Evolutionary conservation across 2,797 vertebrate genomes (phyloP), one percentile per base, ranked within the genome.

Genomic region (Poliocrania exsul): DNA sequence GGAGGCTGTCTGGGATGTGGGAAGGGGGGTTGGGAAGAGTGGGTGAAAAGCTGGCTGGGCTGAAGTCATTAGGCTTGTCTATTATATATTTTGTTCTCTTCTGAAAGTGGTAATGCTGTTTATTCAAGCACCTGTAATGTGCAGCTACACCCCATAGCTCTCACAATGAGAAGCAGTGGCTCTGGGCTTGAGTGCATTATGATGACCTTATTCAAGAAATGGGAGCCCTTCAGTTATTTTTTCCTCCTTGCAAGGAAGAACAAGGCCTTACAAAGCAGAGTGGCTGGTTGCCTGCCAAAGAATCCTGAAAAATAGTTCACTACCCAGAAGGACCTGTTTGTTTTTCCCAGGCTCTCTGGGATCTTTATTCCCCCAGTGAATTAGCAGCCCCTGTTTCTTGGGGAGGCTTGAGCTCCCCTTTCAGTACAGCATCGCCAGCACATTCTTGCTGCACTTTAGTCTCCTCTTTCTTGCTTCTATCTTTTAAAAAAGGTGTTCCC

Each of bases 341-440:
- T 96, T 97, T 97, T 97, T 97, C 96, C 94, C 96, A 97, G 95
- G 92, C 94, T 95, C 87, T 78, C 90, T 93, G 89, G 91, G 81
- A 91, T 97, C 58, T 92, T 93, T 96, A 90, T 95, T 91, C 57
- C 73, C 64, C 65, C 24, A 60, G 51, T 84, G 93, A 96, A 93
- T 89, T 95, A 95, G 81, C 78, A 83, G 81, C 20, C 47, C 66
- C 86, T 94, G 47, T 86, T 90, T 91, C 87, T 91, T 90, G 95
- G 83, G 85, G 86, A 80, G 37, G 28, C 24, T 50, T 53, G 73
- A 64, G 50, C 38, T 81, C 75, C 84, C 62, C 66, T 83, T 78
- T 85, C 79, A 84, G n/a, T 29, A 17, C 90, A 74, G 49, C 72
- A 62, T 56, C 1, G 1, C 60, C 70, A 60, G 29, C 24, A 90